A percentile compares a stretch with the other conserved stretches of the same genome.
phyloP scores from a whole-genome alignment of 2,888 invertebrate genomes.

The Trichopoda pennipes region DNA sequence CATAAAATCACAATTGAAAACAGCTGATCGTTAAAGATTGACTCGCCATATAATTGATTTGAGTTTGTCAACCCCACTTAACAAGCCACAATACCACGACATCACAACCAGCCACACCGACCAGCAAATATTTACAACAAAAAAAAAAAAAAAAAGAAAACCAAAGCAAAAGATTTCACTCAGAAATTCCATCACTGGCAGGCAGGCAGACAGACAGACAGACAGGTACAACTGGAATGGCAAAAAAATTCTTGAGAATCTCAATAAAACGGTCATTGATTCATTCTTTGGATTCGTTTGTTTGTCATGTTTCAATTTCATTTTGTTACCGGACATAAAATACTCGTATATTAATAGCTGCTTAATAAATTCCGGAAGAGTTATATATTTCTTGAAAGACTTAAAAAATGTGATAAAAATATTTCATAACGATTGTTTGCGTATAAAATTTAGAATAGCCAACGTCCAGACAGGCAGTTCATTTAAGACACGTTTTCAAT shows the following conservation, averaged over 20 bases:
- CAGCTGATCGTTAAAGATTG: constrained; percentile 62
- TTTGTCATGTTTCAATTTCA: constrained; percentile 54
- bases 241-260: constrained; percentile 62
- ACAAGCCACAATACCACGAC: constrained; percentile 2
- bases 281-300: constrained; percentile 18
- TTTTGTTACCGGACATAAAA: constrained; percentile 57
- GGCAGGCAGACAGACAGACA: constrained; percentile 17
- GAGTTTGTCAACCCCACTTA: constrained; percentile 67
- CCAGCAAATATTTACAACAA: constrained; percentile 12
- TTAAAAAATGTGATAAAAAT: constrained; percentile 33
- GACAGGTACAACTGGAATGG: constrained; percentile 39
- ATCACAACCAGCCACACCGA: constrained; percentile 3
- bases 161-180: constrained; percentile 12
- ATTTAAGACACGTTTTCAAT: constrained; percentile 32
- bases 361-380: constrained; percentile 65
- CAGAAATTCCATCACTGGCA: constrained; percentile 38
- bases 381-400: constrained; percentile 23
- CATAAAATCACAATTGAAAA: constrained; percentile 18
- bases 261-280: constrained; percentile 67
- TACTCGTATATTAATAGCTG: constrained; percentile 16
- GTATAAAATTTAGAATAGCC: constrained; percentile 49
- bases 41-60: constrained; percentile 48
- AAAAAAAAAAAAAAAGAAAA: constrained; percentile 12
- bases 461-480: constrained; percentile 26
- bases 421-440: constrained; percentile 14